Evolutionary conservation across 1,140 invertebrate genomes (phyloP).

Genomic region (Semibalanus balanoides): DNA sequence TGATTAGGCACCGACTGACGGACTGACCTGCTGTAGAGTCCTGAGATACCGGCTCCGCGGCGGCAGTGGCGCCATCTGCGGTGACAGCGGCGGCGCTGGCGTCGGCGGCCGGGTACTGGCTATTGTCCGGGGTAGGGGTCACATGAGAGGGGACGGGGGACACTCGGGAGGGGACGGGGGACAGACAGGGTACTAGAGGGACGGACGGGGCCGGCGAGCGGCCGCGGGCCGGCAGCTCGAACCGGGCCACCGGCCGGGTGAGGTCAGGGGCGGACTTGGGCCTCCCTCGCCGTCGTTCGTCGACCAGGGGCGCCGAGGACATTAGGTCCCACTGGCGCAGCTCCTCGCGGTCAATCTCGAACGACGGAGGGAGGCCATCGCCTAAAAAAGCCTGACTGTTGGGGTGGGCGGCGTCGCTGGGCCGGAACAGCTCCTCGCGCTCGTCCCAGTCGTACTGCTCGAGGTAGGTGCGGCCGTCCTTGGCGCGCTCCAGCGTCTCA

Average conservation of each 20-base stretch:
- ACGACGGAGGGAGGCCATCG: slow-evolving; percentile 38
- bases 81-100: no score
- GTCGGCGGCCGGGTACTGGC: no score
- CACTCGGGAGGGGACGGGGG: no score
- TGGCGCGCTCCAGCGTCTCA: slow-evolving; percentile 24
- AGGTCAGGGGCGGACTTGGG: slow-evolving; percentile 4
- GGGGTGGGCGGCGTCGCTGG: slow-evolving; percentile 5
- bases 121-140: no score
- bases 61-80: no score
- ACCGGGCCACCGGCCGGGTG: background rate
- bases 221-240: background rate
- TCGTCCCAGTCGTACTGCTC: slow-evolving; percentile 35
- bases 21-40: no score
- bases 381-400: slow-evolving; percentile 37
- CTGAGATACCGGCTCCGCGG: no score
- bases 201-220: background rate
- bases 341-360: slow-evolving; percentile 67
- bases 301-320: slow-evolving; percentile 47
- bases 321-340: slow-evolving; percentile 71
- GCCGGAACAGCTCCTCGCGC: slow-evolving; percentile 28
- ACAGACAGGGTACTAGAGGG: no score
- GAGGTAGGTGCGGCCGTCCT: slow-evolving; percentile 25
- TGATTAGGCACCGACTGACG: no score
- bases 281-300: slow-evolving; percentile 8
- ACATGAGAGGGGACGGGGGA: no score